Percentiles rank a stretch among this genome's conserved stretches.
These are phyloP conservation scores for Nemotelus nigrinus DNA, from an alignment of 2,888 invertebrate genomes.

Conservation along the genomic window DNA sequence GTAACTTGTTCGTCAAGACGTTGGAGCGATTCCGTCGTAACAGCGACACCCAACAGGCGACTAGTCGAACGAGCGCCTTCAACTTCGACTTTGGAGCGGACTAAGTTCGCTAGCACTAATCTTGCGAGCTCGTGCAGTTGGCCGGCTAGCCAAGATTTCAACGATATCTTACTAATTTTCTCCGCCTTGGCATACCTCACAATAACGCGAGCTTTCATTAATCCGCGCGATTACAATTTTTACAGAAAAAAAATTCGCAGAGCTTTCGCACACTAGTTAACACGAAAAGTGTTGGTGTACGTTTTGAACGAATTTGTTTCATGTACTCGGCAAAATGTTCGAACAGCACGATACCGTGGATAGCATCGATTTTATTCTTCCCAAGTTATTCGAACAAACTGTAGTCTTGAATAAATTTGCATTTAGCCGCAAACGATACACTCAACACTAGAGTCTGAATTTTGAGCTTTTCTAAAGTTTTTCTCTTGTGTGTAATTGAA, in stretches of 20 bases:
- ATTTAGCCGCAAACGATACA: too few species aligned
- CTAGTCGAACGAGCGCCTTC: background rate
- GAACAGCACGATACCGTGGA: too few species aligned
- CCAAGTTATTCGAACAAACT: too few species aligned
- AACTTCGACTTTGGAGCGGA: slow-evolving; percentile 17
- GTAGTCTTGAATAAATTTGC: too few species aligned
- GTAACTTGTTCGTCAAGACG: background rate
- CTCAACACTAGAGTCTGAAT: too few species aligned
- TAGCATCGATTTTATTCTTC: too few species aligned
- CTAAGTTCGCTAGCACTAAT: slow-evolving; percentile 20
- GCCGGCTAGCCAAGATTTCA: slow-evolving; percentile 25
- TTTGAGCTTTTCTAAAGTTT: too few species aligned
- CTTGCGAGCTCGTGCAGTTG: slow-evolving; percentile 16
- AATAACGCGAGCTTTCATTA: slow-evolving; percentile 25
- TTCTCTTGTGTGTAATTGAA: too few species aligned
- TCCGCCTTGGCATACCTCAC: background rate
- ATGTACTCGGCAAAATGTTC: too few species aligned
- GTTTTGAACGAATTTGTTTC: too few species aligned
- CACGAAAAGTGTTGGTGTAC: too few species aligned
- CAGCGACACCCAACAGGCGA: background rate
- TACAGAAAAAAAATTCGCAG: background rate
- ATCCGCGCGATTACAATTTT: slow-evolving; percentile 17
- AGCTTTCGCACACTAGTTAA: slow-evolving; percentile 29
- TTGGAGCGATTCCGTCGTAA: background rate
- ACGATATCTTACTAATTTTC: slow-evolving; percentile 35